Evolutionary conservation across 2,113 vertebrate genomes (phyloP), one percentile per base, ranked within the genome.

Genomic region (Lipotes vexillifer): DNA sequence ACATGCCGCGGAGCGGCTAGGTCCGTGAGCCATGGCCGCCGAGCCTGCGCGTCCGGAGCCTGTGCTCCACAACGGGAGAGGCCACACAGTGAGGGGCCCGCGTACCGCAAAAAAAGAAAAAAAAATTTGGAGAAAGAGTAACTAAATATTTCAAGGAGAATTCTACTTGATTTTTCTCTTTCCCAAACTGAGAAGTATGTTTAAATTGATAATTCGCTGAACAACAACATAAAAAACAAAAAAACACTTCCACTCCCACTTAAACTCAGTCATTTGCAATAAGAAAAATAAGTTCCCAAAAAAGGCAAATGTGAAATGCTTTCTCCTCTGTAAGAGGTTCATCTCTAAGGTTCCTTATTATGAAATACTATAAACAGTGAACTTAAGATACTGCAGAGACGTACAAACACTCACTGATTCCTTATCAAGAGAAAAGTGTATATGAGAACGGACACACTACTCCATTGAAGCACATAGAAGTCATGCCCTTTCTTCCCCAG

Each of bases 51-150:
- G 0, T 44, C 44, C 7, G 44, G 44, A 44, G 44, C 44, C 44
- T 46, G 10, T 46, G 44, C 44, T 46, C 44, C 10, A 46, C 44
- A 46, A 46, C 10, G 44, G 44, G 10, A 46, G 44, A 46, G 44
- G 44, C 44, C 44, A 46, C 44, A 46, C 10, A n/a, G n/a, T n/a
- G n/a, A n/a, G n/a, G n/a, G n/a, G 44, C 2, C 44, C 9, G 44
- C 44, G 44, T 46, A 46, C 9, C 44, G 10, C 44, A 46, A 46
- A 46, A 46, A 46, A 46, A 46, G n/a, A n/a, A 46, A 46, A 46
- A 46, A 92, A 80, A 92, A 92, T 55, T 31, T n/a, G 13, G 21
- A 93, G 72, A 75, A 95, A 94, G 20, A 93, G 3, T n/a, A 90
- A 49, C 41, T 81, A 63, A 93, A 65, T 17, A 83, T 94, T 94